Evolutionary conservation across 1,140 invertebrate genomes (phyloP), one percentile per base, ranked within the genome.

Genomic region (Drosophila willistoni): DNA sequence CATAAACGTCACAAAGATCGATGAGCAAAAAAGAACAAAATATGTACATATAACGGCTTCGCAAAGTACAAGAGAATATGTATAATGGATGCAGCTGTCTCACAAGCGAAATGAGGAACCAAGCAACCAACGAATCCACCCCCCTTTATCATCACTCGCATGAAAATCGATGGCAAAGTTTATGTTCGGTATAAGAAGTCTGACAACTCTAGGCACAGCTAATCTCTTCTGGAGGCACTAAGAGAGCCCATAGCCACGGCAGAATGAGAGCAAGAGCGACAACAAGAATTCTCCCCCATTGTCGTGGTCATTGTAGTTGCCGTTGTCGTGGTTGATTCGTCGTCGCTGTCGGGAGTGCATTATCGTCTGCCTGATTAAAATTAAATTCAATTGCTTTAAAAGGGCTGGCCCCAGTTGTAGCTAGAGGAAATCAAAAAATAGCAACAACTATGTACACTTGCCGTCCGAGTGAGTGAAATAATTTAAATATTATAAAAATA

Each of bases 391-490:
- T 51, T 51, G 17, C 10, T 29, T 29, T 5, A 39, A 3, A 51
- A 51, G 9, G 17, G 44, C 44, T 29, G 29, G 29, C 44, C 17
- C 19, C 34, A 36, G 34, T 36, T 36, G 34, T 36, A 12, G 36
- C 36, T 39, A 36, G 9, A 36, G 34, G 9, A 36, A 36, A 36
- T 36, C 34, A 36, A 44, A 44, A 44, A 44, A 44, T 47, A 47
- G 17, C 44, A 51, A 51, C 44, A 17, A 59, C 17, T 59, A 59
- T 59, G 56, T 59, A 59, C 17, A 59, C 56, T 12, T 59, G 56
- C 5, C 14, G 17, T 19, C n/a, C 60, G 25, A 44, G 60, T 62
- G 10, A 62, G 56, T 59, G 9, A 33, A 57, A 57, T 17, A n/a
- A 39, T 39, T 59, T 7, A 4, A 59, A 19, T 59, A 22, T 59